Evolutionary conservation across 2,797 vertebrate genomes (phyloP), one percentile per base, ranked within the genome.

Genomic region (Sardinella longiceps): DNA sequence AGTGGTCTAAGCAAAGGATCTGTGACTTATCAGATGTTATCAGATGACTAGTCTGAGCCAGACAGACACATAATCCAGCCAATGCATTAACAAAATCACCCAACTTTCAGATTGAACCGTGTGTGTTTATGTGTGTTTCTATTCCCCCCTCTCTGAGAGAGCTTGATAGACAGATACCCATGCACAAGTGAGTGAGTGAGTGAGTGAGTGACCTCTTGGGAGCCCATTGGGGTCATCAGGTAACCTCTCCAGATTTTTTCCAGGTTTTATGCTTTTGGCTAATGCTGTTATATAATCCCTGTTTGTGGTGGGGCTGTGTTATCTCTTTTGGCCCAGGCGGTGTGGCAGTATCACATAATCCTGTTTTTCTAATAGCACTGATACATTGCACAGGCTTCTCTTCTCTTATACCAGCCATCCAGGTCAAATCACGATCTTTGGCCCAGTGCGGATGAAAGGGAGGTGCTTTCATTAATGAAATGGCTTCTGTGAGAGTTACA

Each of bases 401-500:
- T 18, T n/a, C n/a, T n/a, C n/a, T n/a, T n/a, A n/a, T 33, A 43
- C 18, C 66, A 70, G 12, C 28, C 30, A 11, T 12, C 11, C 63
- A 70, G 60, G 28, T 66, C 11, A 66, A 30, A 66, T 25, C 0
- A 2, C 7, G 28, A 12, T 11, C 60, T 66, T 66, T 66, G 28
- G 33, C 56, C n/a, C 56, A 60, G 63, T 30, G 30, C 5, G 18
- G 70, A 77, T 77, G 70, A 77, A 70, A 43, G 70, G 37, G 37
- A 43, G 33, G 33, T 77, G 70, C 37, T 77, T 37, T 43, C 18
- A 43, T 77, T 77, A 43, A 77, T 77, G 39, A 77, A 77, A 77
- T 43, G 70, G 20, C 70, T 77, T 77, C 70, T 43, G 28, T 77
- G 70, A 43, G 70, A 23, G 70, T 77, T 77, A 77, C 70, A 77